These are phyloP conservation scores for Hartigia nigra DNA, from an alignment of 2,888 invertebrate genomes.

Conservation along the genomic window DNA sequence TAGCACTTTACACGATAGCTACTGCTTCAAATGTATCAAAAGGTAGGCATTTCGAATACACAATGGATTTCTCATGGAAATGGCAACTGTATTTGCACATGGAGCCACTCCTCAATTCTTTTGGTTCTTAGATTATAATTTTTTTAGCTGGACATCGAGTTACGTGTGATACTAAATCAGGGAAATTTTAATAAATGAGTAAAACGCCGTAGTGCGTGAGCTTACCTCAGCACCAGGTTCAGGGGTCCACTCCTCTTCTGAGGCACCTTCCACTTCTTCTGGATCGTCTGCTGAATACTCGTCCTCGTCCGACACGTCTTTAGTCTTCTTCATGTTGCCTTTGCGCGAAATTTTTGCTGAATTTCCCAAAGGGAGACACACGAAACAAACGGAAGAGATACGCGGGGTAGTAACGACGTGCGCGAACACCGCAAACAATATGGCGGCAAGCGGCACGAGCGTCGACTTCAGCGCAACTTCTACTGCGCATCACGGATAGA, in stretches of 20 bases:
- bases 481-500: background rate
- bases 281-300: constrained; percentile 65
- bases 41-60: background rate
- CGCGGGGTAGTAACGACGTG: constrained; percentile 36
- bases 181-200: background rate
- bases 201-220: constrained; percentile 34
- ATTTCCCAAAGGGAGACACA: constrained; percentile 37
- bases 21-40: background rate
- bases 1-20: background rate
- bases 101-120: background rate
- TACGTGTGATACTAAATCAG: background rate
- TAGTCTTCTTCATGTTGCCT: constrained; percentile 61
- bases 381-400: constrained; percentile 18
- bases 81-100: background rate
- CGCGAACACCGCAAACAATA: constrained; percentile 54
- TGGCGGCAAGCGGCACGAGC: constrained; percentile 48
- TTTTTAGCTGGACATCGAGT: background rate
- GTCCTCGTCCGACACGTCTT: constrained; percentile 63
- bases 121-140: background rate
- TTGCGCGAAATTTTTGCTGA: constrained; percentile 61
- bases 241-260: constrained; percentile 66
- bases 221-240: constrained; percentile 58
- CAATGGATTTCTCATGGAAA: background rate
- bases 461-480: constrained; percentile 7
- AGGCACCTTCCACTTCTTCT: constrained; percentile 64